phyloP scores from a whole-genome alignment of 2,797 vertebrate genomes.

The Gastrophryne carolinensis region DNA sequence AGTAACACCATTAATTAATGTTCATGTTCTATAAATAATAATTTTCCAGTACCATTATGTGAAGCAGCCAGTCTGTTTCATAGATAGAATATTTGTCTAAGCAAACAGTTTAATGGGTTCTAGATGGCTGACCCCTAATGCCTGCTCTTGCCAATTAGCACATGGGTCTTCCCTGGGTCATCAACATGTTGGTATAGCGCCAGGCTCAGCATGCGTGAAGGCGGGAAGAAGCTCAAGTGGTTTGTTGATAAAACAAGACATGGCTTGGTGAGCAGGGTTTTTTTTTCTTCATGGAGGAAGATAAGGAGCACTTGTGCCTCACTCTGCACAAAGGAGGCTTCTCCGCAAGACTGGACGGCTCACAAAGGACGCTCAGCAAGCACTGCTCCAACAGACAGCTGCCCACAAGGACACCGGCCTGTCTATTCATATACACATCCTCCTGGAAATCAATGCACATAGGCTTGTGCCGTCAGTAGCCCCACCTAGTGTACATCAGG shows the following conservation, averaged over 20 bases:
- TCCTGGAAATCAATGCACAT: neutral
- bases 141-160: conserved; percentile 22
- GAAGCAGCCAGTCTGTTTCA: neutral
- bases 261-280: conserved; percentile 29
- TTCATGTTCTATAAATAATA: too few relatives aligned
- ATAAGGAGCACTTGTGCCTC: neutral
- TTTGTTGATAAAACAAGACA: conserved; percentile 46
- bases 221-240: conserved; percentile 37
- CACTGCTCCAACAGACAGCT: conserved; percentile 29
- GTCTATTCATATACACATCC: conserved; percentile 8
- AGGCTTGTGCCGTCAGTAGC: neutral
- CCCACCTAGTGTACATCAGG: neutral
- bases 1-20: too few relatives aligned
- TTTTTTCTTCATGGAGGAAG: neutral
- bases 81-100: neutral
- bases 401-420: conserved; percentile 22
- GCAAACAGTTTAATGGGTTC: conserved; percentile 7
- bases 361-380: conserved; percentile 47
- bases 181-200: conserved; percentile 17
- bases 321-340: neutral
- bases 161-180: conserved; percentile 31
- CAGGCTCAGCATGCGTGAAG: conserved; percentile 19
- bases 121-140: conserved; percentile 21
- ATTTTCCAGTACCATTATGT: neutral
- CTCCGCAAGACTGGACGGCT: conserved; percentile 20